Evolutionary conservation across 2,888 invertebrate species (phyloP), one percentile per base, ranked within the genome.

Genomic region (Brassicogethes aeneus): DNA sequence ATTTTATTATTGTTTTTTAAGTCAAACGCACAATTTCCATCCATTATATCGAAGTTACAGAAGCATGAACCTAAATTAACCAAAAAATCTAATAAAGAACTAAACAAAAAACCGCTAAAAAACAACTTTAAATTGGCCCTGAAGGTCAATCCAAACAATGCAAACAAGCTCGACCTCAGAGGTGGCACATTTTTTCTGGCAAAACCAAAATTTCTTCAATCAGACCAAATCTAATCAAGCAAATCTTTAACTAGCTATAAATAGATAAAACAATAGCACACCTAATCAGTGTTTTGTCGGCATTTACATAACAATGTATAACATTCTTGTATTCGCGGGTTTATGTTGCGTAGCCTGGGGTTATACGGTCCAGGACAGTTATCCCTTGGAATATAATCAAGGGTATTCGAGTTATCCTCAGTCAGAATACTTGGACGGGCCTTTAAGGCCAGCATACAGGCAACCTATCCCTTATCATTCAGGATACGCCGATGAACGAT

Each of bases 211-310:
- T 23, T 23, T 23, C 23, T 23, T 23, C 23, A 23, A 23, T 23
- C 23, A 10, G 23, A 23, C 10, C 10, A 23, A 23, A 23, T 10
- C 10, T 45, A 46, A 37, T 52, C 46, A 48, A 57, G 44, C 56
- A 48, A 47, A 47, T 44, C 54, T 15, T 47, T 48, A 50, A 51
- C 45, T 43, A 7, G 23, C 5, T 23, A 23, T 23, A 23, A 23
- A 23, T 23, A 23, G 5, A 10, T 23, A 23, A 23, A 23, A 10
- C 10, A 10, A 7, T 5, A 23, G 5, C 5, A 7, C 10, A 23
- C 23, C 5, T 7, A 23, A 23, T 23, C 23, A 23, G 23, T 23
- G 10, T 23, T 23, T 10, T n/a, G n/a, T n/a, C n/a, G n/a, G n/a
- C 23, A 23, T 23, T 23, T 10, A 23, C 23, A 23, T 10, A n/a